A percentile compares a stretch with the other conserved stretches of the same genome.
phyloP scores from a whole-genome alignment of 2,797 vertebrate species.

The Heliangelus exortis region DNA sequence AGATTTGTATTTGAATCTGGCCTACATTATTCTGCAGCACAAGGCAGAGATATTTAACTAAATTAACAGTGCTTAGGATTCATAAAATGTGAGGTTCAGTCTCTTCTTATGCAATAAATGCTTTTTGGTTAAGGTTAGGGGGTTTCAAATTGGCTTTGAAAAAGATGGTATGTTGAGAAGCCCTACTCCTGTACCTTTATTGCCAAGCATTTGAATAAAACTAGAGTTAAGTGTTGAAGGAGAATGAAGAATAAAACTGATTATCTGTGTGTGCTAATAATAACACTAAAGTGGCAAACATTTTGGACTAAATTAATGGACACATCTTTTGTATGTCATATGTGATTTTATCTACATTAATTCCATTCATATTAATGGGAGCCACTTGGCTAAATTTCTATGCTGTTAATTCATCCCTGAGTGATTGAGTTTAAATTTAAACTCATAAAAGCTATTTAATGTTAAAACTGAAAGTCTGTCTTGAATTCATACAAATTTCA shows the following conservation, averaged over 20 bases:
- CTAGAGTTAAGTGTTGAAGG: not conserved
- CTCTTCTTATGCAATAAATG: not conserved
- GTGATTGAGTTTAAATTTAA: conserved; percentile 58
- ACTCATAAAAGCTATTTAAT: conserved; percentile 52
- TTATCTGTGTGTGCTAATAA: conserved; percentile 5
- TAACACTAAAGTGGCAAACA: conserved; percentile 46
- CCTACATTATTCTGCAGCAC: not conserved
- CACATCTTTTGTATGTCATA: conserved; percentile 42
- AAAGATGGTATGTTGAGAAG: not conserved
- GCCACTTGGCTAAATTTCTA: conserved; percentile 23
- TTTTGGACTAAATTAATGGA: conserved; percentile 46
- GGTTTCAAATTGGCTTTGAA: not conserved
- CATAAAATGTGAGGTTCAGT: not conserved
- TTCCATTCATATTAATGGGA: conserved; percentile 47
- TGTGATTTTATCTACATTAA: conserved; percentile 43
- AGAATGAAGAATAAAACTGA: conserved; percentile 16
- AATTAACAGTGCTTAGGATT: not conserved
- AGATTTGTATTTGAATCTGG: not conserved
- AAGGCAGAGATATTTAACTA: not conserved
- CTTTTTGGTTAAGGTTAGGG: not conserved
- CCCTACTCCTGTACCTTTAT: not conserved
- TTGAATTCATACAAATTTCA: conserved; percentile 5
- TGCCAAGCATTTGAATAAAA: conserved; percentile 3
- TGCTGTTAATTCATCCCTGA: conserved; percentile 42
- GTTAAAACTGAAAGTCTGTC: conserved; percentile 13